Evolutionary conservation across 2,797 vertebrate species (phyloP).

Genomic region (Sorex maritimensis): DNA sequence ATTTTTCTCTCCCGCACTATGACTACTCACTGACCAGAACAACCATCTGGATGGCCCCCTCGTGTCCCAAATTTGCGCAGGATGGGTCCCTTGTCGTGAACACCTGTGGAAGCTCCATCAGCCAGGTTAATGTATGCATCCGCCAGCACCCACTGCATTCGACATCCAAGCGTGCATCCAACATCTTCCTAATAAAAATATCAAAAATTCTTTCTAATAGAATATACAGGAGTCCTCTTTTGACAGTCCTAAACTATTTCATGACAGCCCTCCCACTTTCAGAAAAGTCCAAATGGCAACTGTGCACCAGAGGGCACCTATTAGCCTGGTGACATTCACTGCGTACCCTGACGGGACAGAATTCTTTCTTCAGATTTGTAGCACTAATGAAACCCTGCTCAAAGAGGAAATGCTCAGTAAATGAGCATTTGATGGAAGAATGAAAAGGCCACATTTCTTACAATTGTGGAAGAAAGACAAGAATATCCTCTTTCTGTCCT

Average conservation of each 20-base stretch:
- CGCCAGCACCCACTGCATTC: background rate
- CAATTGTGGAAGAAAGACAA: background rate
- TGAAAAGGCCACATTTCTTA: background rate
- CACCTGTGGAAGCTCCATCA: too few species aligned
- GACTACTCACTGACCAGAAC: constrained; percentile 48
- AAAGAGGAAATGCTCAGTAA: background rate
- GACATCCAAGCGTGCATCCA: background rate
- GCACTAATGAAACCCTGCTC: background rate
- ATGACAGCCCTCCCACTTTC: background rate
- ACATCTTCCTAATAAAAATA: background rate
- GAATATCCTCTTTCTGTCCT: background rate
- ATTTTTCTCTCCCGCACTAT: constrained; percentile 71
- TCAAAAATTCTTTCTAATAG: background rate
- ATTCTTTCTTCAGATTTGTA: background rate
- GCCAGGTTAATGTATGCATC: background rate
- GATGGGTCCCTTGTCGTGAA: too few species aligned
- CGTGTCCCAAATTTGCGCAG: too few species aligned
- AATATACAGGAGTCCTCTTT: too few species aligned
- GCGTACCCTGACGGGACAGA: background rate
- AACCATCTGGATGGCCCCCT: background rate
- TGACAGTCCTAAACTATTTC: background rate
- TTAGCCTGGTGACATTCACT: background rate
- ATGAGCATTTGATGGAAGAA: background rate
- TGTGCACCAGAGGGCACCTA: too few species aligned
- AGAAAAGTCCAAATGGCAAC: too few species aligned